Evolutionary conservation across 1,140 invertebrate species (phyloP), one percentile per base, ranked within the genome.

Genomic region (Heliconius hewitsoni): DNA sequence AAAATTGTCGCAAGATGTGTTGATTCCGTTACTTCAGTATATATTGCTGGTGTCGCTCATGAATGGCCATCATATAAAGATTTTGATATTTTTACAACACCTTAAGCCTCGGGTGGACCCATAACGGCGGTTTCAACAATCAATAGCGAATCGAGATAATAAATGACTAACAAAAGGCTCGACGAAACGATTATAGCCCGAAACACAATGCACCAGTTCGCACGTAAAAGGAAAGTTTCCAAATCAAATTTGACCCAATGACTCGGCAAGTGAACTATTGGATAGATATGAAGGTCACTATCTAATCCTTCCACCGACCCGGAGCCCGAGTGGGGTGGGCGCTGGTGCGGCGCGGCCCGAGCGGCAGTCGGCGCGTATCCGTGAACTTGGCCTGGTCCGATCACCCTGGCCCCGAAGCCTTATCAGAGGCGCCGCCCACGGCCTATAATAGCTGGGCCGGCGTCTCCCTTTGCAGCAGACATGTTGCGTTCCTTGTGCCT

Each of bases 381-480:
- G 91, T 94, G 92, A 94, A 93, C 91, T 93, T 93, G 91, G 91
- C 91, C 90, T 86, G 90, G 82, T 86, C 88, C 85, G 82, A 87
- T 91, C 87, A 91, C 90, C 90, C 91, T 93, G 91, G 91, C 92
- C 91, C 90, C 86, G 90, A 91, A 87, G 87, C 87, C 87, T 92
- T 91, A 92, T 91, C 90, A 86, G 90, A 91, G 91, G 87, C 92
- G 92, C 89, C 90, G 91, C 90, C 90, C 89, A 87, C 92, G 90
- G 91, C 91, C 91, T 94, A 94, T 94, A 94, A 94, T 93, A 94
- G 92, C 86, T 88, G 90, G 89, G 91, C 87, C 88, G 91, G 92
- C 91, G 92, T 89, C 91, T 91, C 91, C 89, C 85, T 85, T 82
- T 85, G 86, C 86, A 87, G 74, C 90, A 91, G 90, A 90, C 89